Base-by-base conservation (phyloP, 2,888 invertebrate genomes). In the Morinoia aosen region DNA sequence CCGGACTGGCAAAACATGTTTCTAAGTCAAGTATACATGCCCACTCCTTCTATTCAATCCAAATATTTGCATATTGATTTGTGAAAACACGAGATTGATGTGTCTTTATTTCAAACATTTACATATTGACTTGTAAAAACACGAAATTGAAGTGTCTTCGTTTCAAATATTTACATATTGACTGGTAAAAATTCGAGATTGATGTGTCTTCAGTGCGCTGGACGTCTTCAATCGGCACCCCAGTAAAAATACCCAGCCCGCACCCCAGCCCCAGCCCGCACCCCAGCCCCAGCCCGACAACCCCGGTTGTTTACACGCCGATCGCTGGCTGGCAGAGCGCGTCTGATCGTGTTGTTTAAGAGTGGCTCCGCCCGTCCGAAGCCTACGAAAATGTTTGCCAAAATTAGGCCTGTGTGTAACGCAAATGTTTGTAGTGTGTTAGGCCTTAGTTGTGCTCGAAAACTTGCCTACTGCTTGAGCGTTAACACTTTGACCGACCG, bases 351-450 rank as follows among this genome's bases (percentile, higher is more conserved):
- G 0, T 0, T 93, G 93, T 93, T 93, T 93, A 93, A 14, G 19
- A 12, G 0, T 8, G 11, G 12, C 93, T 48, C 57, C 93, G 76
- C 12, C 93, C 57, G 25, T 33, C 19, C 93, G 2, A 93, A 93
- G 16, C 14, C 93, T 33, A 33, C 16, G 48, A 39, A 48, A 93
- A 57, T 93, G 93, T 93, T 93, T 93, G 48, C 93, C 57, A 93
- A 93, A n/a, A 57, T 93, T 93, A 93, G 93, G 93, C 93, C 93
- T 57, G 93, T 57, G 57, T 57, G 8, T 33, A 93, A 57, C 93
- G 33, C 93, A 93, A 93, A 93, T 93, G 93, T 93, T 93, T 93
- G 93, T 58, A 7, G 93, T 11, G 57, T 93, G 33, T 57, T 93
- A 57, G 93, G 93, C 93, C n/a, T 57, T 90, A 90, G n/a, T 90